phyloP scores from a whole-genome alignment of 2,888 invertebrate species.

The Pseudococcus jackbeardsleyi region DNA sequence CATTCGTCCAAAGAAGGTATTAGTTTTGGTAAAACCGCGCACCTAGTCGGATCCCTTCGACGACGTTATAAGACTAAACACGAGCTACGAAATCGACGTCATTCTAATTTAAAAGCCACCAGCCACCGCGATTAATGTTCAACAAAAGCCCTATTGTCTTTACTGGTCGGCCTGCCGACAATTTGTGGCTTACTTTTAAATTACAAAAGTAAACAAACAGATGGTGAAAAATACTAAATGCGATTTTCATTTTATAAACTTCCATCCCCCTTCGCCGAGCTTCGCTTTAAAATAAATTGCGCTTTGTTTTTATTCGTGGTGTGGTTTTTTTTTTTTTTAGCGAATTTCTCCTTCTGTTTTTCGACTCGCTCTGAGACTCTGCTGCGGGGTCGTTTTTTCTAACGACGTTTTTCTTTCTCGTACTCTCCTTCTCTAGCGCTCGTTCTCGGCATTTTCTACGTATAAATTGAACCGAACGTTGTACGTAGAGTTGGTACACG shows the following conservation, averaged over 20 bases:
- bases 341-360: conserved; percentile 5
- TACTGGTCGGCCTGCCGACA: neutral
- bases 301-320: conserved; percentile 19
- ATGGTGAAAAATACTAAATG: conserved; percentile 48
- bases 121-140: conserved; percentile 43
- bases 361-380: neutral
- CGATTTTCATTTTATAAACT: conserved; percentile 49
- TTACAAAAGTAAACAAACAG: conserved; percentile 49
- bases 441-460: neutral
- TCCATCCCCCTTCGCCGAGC: neutral
- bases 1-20: too few relatives aligned
- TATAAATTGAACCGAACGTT: neutral
- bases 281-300: conserved; percentile 28
- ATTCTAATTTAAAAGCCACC: conserved; percentile 40
- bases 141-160: conserved; percentile 41
- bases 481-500: neutral
- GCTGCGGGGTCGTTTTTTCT: neutral
- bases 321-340: neutral
- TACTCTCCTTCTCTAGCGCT: neutral
- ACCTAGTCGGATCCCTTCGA: neutral
- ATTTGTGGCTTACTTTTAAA: conserved; percentile 44
- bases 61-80: neutral
- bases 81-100: conserved; percentile 27
- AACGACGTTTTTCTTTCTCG: neutral
- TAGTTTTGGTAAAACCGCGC: neutral